phyloP scores from a whole-genome alignment of 2,797 vertebrate genomes.

The Pipistrellus kuhlii region DNA sequence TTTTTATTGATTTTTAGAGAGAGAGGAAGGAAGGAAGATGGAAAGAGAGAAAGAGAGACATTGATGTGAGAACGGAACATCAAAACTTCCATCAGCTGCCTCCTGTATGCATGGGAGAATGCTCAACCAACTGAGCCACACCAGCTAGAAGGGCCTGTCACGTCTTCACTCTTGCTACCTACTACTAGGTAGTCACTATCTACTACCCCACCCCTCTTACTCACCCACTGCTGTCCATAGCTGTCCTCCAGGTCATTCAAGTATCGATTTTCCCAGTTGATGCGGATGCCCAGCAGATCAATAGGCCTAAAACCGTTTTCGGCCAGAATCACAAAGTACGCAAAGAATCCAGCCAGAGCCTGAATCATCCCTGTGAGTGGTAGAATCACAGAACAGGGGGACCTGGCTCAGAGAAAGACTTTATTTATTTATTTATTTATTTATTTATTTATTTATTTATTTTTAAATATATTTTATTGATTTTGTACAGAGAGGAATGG shows the following conservation, averaged over 20 bases:
- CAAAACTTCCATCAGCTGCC: background rate
- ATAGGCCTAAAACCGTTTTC: constrained; percentile 94
- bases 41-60: background rate
- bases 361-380: constrained; percentile 93
- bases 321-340: constrained; percentile 96
- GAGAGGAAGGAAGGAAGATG: background rate
- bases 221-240: constrained; percentile 96
- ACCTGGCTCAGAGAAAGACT: background rate
- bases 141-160: background rate
- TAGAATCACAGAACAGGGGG: background rate
- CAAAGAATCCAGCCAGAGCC: constrained; percentile 95
- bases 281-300: constrained; percentile 91
- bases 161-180: background rate
- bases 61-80: background rate
- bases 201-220: constrained; percentile 58
- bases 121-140: background rate
- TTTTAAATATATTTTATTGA: no score
- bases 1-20: background rate
- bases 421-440: no score
- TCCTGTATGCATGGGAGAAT: background rate
- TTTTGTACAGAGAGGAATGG: no score
- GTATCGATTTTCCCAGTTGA: constrained; percentile 92
- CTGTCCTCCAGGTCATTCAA: constrained; percentile 95
- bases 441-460: no score
- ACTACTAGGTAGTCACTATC: background rate